Evolutionary conservation across 2,888 invertebrate genomes (phyloP).

Genomic region (Pimpla rufipes): DNA sequence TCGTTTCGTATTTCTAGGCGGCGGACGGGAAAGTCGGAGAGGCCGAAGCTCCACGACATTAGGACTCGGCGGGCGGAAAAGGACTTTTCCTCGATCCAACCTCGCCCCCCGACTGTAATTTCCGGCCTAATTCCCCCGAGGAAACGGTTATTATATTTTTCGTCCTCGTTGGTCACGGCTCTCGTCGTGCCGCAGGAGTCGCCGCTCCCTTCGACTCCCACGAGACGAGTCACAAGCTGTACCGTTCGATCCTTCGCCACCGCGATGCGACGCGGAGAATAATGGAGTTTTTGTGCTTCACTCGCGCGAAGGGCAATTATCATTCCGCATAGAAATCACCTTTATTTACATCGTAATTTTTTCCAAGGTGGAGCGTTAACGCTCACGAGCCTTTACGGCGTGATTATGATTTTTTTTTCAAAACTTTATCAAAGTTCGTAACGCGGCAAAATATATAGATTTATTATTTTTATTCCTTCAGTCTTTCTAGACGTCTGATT

Average conservation of each 20-base stretch:
- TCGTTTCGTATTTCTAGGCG: not conserved
- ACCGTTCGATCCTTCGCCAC: not conserved
- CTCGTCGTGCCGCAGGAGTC: not conserved
- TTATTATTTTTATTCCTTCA: no score
- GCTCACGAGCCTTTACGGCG: not conserved
- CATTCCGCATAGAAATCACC: constrained; percentile 16
- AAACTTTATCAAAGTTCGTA: no score
- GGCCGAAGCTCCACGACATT: not conserved
- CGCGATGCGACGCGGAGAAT: not conserved
- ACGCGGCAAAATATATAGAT: no score
- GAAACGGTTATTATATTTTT: constrained; percentile 18
- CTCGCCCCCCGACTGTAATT: constrained; percentile 9
- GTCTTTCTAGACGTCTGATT: no score
- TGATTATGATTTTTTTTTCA: no score
- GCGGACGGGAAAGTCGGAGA: not conserved
- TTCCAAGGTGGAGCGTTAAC: not conserved
- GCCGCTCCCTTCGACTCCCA: not conserved
- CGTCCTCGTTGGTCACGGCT: constrained; percentile 5
- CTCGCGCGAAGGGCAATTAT: not conserved
- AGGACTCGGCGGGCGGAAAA: not conserved
- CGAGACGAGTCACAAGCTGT: not conserved
- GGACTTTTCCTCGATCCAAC: constrained; percentile 11
- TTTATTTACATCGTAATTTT: constrained; percentile 15
- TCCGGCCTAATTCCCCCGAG: constrained; percentile 11
- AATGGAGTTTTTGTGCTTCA: not conserved